Percentiles rank a stretch among this genome's conserved stretches.
Evolutionary conservation across 2,113 vertebrate genomes (phyloP).

Genomic region (Elanoides forficatus): DNA sequence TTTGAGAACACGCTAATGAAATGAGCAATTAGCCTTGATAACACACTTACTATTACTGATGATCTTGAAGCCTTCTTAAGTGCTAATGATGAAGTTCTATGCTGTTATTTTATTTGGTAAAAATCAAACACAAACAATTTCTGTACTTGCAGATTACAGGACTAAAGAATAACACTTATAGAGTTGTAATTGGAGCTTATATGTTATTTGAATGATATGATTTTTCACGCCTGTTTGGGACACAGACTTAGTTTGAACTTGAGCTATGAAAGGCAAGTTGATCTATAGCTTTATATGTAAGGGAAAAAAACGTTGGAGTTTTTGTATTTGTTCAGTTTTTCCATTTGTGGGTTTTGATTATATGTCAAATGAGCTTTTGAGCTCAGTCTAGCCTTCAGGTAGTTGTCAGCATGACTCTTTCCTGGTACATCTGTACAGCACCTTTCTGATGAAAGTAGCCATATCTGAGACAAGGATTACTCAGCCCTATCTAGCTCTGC

Average conservation of each 20-base stretch:
- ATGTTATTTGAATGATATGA: neutral
- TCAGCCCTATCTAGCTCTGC: neutral
- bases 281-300: neutral
- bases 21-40: conserved; percentile 15
- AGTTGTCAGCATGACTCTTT: neutral
- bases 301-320: neutral
- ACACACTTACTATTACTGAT: neutral
- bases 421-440: neutral
- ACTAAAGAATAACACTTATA: neutral
- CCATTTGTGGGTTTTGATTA: neutral
- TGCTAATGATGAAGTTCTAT: neutral
- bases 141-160: neutral
- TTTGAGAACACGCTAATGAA: conserved; percentile 7
- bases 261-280: neutral
- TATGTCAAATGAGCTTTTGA: neutral
- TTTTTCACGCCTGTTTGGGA: neutral
- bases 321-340: neutral
- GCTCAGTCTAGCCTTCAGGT: neutral
- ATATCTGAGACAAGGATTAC: neutral
- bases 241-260: neutral
- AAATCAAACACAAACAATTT: neutral
- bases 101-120: neutral
- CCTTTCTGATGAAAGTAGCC: neutral
- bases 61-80: neutral
- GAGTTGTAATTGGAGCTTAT: neutral